A percentile compares a stretch with the other conserved stretches of the same genome.
Evolutionary conservation across 2,888 invertebrate species (phyloP).

Genomic region (Metellina segmentata): DNA sequence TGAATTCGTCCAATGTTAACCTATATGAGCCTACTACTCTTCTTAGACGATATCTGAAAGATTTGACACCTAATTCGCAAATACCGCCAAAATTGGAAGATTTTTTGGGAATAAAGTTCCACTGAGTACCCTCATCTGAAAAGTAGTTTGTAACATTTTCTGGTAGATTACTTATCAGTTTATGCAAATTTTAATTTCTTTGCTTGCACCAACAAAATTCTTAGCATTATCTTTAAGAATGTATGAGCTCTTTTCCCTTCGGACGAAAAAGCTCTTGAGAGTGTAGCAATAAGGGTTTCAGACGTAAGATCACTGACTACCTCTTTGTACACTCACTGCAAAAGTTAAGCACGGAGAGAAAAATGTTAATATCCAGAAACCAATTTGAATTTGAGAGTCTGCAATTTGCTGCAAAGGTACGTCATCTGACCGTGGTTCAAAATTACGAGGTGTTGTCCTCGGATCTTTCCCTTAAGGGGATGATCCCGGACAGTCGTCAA

Average conservation of each 20-base stretch:
- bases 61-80: not conserved
- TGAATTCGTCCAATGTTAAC: not conserved
- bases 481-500: too few relatives aligned
- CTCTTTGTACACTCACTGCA: conserved; percentile 70
- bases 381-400: too few relatives aligned
- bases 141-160: too few relatives aligned
- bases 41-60: conserved; percentile 6
- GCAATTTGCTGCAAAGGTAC: too few relatives aligned
- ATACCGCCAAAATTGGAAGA: conserved; percentile 18
- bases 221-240: conserved; percentile 14
- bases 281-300: conserved; percentile 75
- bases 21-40: not conserved
- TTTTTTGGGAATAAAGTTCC: conserved; percentile 19
- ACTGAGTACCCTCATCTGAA: too few relatives aligned
- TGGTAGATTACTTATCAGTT: too few relatives aligned
- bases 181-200: too few relatives aligned
- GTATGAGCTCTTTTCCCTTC: not conserved
- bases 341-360: conserved; percentile 64
- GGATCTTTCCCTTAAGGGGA: too few relatives aligned
- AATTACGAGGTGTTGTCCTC: too few relatives aligned
- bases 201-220: too few relatives aligned
- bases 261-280: conserved; percentile 58
- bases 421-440: too few relatives aligned
- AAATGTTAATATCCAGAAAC: too few relatives aligned
- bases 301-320: conserved; percentile 73